Evolutionary conservation across 2,797 vertebrate genomes (phyloP).

Genomic region (Muraenolepis orangiensis): DNA sequence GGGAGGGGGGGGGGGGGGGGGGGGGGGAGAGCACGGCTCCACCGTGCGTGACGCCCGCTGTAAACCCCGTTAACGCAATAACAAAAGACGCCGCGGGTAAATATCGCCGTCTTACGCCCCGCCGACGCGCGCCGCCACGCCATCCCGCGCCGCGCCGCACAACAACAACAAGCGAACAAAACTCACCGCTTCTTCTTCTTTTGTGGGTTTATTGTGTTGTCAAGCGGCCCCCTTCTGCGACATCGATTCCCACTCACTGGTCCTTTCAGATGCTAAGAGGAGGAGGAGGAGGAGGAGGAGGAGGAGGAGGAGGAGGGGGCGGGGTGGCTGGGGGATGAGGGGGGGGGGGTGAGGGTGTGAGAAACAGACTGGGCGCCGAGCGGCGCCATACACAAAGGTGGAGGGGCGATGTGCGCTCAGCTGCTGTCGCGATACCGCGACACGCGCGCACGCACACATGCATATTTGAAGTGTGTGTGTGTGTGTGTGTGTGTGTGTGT

Average conservation of each 20-base stretch:
- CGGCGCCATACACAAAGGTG: conserved; percentile 80
- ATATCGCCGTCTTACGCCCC: conserved; percentile 50
- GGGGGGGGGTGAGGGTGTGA: conserved; percentile 68
- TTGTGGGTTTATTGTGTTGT: conserved; percentile 85
- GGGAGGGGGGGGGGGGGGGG: not conserved
- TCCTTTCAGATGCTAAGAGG: conserved; percentile 81
- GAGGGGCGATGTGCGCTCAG: conserved; percentile 45
- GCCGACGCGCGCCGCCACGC: conserved; percentile 42
- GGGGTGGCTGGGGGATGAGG: conserved; percentile 12
- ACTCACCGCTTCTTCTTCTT: conserved; percentile 85
- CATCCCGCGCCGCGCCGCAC: conserved; percentile 51
- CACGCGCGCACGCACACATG: not conserved
- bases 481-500: no score
- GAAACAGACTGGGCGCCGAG: conserved; percentile 72
- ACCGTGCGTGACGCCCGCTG: conserved; percentile 59
- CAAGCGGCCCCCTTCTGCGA: conserved; percentile 82
- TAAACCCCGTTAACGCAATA: conserved; percentile 69
- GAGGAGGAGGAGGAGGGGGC: conserved; percentile 24
- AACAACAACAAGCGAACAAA: conserved; percentile 49
- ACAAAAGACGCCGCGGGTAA: conserved; percentile 75
- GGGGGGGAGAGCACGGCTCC: conserved; percentile 47
- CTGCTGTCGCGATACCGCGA: conserved; percentile 6
- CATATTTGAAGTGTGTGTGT: no score
- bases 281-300: conserved; percentile 60
- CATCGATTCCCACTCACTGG: conserved; percentile 82